Conservation (phyloP, 2,888 invertebrate genomes). For the Gisinianus flammeolus region DNA sequence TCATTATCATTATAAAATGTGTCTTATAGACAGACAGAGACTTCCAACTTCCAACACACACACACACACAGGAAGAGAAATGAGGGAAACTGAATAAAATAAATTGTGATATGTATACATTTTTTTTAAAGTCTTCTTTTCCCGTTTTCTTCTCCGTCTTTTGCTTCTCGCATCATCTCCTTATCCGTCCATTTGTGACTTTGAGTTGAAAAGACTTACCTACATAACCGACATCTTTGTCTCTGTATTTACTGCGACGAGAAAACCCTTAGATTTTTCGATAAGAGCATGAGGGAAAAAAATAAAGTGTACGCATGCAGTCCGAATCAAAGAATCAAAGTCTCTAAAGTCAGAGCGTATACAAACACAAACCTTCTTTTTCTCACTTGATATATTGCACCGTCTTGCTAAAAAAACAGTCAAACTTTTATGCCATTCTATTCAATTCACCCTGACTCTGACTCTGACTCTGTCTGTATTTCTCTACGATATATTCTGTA, state of each 20-base stretch:
- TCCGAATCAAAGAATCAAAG: background rate
- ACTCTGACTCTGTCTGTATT: too few relatives aligned
- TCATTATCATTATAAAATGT: slow-evolving; percentile 25
- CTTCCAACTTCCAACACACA: too few relatives aligned
- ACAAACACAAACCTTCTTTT: too few relatives aligned
- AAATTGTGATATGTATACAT: background rate
- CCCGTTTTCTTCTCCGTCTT: background rate
- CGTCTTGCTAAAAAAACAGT: too few relatives aligned
- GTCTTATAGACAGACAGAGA: background rate
- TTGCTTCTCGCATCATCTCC: background rate
- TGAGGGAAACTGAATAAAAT: background rate
- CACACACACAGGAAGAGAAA: background rate
- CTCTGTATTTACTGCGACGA: background rate
- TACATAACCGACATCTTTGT: background rate
- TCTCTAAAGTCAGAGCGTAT: too few relatives aligned
- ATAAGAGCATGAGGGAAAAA: background rate
- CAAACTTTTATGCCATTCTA: too few relatives aligned
- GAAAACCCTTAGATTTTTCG: background rate
- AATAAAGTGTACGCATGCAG: background rate
- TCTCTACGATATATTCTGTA: too few relatives aligned
- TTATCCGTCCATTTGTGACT: background rate
- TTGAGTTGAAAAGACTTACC: background rate
- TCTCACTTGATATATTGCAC: too few relatives aligned
- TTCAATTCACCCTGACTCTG: too few relatives aligned
- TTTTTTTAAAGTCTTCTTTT: background rate